Percentiles rank a stretch among this genome's conserved stretches.
Evolutionary conservation across 2,888 invertebrate species (phyloP).

Genomic region (Laothoe populi): DNA sequence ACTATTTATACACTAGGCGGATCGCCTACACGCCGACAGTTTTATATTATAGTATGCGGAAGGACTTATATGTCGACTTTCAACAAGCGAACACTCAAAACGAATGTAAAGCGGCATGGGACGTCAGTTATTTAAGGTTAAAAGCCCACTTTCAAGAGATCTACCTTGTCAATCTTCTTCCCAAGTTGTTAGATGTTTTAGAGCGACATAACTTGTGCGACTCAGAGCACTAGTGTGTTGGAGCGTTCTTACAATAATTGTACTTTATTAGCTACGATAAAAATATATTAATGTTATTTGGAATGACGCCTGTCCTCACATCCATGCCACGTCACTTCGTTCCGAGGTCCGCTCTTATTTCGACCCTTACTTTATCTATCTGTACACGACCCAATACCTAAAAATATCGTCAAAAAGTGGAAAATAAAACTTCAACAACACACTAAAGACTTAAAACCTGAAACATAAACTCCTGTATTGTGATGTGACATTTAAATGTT

Average conservation of each 20-base stretch:
- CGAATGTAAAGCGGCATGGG: not conserved
- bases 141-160: not conserved
- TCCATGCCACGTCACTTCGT: not conserved
- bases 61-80: constrained; percentile 34
- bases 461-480: constrained; percentile 22
- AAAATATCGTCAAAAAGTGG: constrained; percentile 43
- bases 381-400: constrained; percentile 48
- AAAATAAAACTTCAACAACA: constrained; percentile 52
- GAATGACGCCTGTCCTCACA: no score
- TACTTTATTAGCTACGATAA: not conserved
- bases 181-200: not conserved
- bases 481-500: not conserved
- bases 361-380: constrained; percentile 27
- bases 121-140: not conserved
- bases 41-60: constrained; percentile 32
- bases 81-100: constrained; percentile 3
- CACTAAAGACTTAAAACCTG: constrained; percentile 43
- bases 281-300: not conserved
- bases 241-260: constrained; percentile 4
- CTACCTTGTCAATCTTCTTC: not conserved
- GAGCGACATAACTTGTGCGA: not conserved
- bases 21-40: constrained; percentile 30
- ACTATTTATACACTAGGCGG: constrained; percentile 30
- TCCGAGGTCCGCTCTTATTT: not conserved
- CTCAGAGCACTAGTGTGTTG: not conserved